These are phyloP conservation scores for Diarsia rubi DNA, from an alignment of 2,888 invertebrate genomes.

Conservation along the genomic window DNA sequence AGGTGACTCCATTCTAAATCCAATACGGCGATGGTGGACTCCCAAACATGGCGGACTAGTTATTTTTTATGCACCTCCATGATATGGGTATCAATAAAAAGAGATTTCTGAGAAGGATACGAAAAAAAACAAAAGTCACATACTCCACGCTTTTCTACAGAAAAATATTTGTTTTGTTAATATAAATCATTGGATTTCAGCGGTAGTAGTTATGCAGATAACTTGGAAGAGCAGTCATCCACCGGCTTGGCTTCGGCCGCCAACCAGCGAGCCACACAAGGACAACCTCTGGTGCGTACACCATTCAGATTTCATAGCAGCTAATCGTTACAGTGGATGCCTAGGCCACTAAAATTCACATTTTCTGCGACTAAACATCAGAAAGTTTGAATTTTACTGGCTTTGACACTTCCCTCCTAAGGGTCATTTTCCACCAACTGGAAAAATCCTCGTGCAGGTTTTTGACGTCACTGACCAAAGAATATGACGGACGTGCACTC, in stretches of 20 bases:
- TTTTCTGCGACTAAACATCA: not conserved
- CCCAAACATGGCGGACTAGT: not conserved
- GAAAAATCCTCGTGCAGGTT: not conserved
- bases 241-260: conserved; percentile 84
- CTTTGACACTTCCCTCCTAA: too few species aligned
- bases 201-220: conserved; percentile 92
- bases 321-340: not conserved
- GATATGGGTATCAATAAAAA: not conserved
- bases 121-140: not conserved
- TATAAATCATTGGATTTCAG: conserved; percentile 70
- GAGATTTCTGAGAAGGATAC: not conserved
- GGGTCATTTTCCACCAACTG: not conserved
- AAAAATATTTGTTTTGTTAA: too few species aligned
- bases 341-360: not conserved
- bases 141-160: not conserved
- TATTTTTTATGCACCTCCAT: not conserved
- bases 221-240: conserved; percentile 87
- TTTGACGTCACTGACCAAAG: not conserved
- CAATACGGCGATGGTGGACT: not conserved
- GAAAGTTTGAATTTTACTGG: not conserved
- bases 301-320: not conserved
- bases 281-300: conserved; percentile 79
- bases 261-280: conserved; percentile 80
- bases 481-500: too few species aligned
- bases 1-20: not conserved